Evolutionary conservation across 2,113 vertebrate genomes (phyloP).

Genomic region (Ellobius talpinus): DNA sequence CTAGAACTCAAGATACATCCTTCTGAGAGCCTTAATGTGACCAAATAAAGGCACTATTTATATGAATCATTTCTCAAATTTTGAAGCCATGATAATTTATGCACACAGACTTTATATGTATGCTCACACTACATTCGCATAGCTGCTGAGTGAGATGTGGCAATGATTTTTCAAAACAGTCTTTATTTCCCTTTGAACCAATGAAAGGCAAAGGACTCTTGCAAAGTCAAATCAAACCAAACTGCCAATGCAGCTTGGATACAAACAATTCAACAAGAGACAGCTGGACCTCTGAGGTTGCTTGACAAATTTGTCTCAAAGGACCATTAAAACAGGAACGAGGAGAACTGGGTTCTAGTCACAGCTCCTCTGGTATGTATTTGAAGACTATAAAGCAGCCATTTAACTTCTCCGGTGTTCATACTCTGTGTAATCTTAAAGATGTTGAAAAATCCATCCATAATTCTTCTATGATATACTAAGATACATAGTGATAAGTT

Average conservation of each 20-base stretch:
- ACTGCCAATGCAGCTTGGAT: background rate
- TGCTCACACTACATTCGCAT: background rate
- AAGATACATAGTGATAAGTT: conserved; percentile 36
- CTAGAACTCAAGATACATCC: conserved; percentile 69
- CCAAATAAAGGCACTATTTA: conserved; percentile 80
- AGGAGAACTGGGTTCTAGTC: background rate
- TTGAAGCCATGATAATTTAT: conserved; percentile 79
- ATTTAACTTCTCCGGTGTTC: conserved; percentile 17
- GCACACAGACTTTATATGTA: conserved; percentile 39
- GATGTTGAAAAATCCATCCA: background rate
- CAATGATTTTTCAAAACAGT: background rate
- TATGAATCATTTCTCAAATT: conserved; percentile 81
- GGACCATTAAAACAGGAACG: background rate
- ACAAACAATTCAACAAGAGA: background rate
- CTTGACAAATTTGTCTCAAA: background rate
- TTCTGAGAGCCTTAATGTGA: conserved; percentile 68
- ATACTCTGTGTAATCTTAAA: background rate
- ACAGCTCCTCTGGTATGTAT: background rate
- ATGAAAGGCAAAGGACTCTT: conserved; percentile 28
- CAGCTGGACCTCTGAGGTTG: background rate
- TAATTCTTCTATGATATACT: conserved; percentile 5
- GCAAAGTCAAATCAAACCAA: conserved; percentile 50
- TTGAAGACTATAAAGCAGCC: background rate
- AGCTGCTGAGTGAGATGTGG: conserved; percentile 21
- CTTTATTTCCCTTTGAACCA: conserved; percentile 4